phyloP scores from a whole-genome alignment of 2,113 vertebrate species.

The Brevimyrus niger region DNA sequence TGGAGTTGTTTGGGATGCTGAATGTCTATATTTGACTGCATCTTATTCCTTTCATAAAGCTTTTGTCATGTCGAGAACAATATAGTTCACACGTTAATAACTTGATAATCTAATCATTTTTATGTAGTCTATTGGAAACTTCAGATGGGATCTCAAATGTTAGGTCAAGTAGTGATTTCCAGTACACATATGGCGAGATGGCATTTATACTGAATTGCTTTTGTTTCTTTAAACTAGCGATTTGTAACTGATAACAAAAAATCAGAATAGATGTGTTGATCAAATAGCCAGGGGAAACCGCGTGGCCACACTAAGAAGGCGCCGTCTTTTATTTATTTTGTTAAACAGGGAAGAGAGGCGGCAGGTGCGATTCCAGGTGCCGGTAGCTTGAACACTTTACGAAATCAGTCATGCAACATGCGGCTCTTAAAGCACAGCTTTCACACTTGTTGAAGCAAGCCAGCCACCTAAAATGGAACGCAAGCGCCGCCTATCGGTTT shows the following conservation, averaged over 20 bases:
- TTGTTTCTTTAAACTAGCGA: not conserved
- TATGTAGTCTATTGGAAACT: not conserved
- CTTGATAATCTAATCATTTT: not conserved
- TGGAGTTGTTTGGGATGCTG: not conserved
- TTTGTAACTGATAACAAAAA: not conserved
- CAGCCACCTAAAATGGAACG: not conserved
- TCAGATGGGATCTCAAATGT: not conserved
- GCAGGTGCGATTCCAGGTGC: conserved; percentile 25
- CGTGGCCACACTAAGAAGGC: not conserved
- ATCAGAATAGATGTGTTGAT: not conserved
- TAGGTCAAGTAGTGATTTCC: not conserved
- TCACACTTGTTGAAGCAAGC: conserved; percentile 17
- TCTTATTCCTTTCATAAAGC: not conserved
- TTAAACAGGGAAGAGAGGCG: conserved; percentile 18
- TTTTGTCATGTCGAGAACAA: not conserved
- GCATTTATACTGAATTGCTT: not conserved
- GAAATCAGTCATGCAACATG: conserved; percentile 5
- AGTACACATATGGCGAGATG: not conserved
- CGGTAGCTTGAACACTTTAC: conserved; percentile 5
- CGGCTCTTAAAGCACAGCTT: not conserved
- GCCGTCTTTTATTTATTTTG: conserved; percentile 21
- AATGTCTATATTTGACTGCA: not conserved
- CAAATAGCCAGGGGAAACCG: not conserved
- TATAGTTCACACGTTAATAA: not conserved
- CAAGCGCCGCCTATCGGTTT: not conserved